A percentile compares a stretch with the other conserved stretches of the same genome.
Conservation (phyloP, 2,797 vertebrate species). For the Merluccius polli region DNA sequence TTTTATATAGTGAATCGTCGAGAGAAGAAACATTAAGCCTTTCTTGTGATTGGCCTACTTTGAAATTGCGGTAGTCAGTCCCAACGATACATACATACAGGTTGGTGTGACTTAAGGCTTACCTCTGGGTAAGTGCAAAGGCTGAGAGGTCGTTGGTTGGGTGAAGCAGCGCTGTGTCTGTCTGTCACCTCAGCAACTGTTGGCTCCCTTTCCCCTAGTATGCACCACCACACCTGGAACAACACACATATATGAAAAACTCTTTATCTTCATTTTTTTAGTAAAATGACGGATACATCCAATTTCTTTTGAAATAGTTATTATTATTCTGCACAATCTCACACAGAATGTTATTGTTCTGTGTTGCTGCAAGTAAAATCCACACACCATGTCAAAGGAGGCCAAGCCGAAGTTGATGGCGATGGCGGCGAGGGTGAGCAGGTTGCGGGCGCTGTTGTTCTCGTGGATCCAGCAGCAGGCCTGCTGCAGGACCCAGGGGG, state of each 20-base stretch:
- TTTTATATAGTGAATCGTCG: not conserved
- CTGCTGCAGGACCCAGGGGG: conserved; percentile 59
- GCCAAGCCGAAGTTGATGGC: conserved; percentile 67
- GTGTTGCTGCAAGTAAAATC: no score
- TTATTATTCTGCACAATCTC: not conserved
- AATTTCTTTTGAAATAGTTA: not conserved
- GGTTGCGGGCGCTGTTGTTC: conserved; percentile 71
- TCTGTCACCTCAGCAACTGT: conserved; percentile 38
- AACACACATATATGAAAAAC: not conserved
- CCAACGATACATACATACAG: not conserved
- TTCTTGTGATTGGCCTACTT: no score
- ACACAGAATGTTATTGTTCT: no score
- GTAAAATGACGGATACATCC: not conserved
- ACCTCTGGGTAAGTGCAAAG: conserved; percentile 72
- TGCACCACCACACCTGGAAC: conserved; percentile 73
- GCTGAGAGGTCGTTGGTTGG: conserved; percentile 39
- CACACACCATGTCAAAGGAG: conserved; percentile 68
- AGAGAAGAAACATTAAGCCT: not conserved
- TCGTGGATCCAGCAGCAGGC: conserved; percentile 76
- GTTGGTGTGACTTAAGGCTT: not conserved
- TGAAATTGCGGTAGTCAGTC: not conserved
- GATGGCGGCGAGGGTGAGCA: conserved; percentile 70
- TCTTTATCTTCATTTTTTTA: not conserved
- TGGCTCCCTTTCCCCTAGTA: conserved; percentile 39
- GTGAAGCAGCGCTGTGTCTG: conserved; percentile 25